Percentiles rank a stretch among this genome's conserved stretches.
These are phyloP conservation scores for Acrocera orbiculus DNA, from an alignment of 2,888 invertebrate species.

Conservation along the genomic window DNA sequence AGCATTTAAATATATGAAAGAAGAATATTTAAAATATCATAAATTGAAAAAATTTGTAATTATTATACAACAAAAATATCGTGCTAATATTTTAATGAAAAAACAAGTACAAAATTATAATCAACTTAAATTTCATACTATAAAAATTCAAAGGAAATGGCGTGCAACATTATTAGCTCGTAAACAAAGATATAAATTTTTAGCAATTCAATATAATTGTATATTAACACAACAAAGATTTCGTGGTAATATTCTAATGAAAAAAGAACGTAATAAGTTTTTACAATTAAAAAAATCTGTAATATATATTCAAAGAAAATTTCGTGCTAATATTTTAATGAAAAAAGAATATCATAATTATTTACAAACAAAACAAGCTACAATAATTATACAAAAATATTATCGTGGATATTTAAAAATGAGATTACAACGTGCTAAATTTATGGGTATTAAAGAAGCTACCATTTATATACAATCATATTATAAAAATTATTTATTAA, in stretches of 20 bases:
- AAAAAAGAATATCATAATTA: constrained; percentile 14
- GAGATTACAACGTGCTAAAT: constrained; percentile 15
- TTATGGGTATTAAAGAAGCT: constrained; percentile 9
- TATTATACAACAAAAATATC: constrained; percentile 23
- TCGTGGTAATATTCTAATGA: constrained; percentile 24
- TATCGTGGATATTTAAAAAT: constrained; percentile 28
- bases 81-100: constrained; percentile 19
- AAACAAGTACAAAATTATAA: constrained; percentile 15
- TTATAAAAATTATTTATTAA: constrained; percentile 7
- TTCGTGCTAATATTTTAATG: constrained; percentile 14
- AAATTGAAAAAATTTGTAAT: constrained; percentile 13
- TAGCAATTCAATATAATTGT: constrained; percentile 15
- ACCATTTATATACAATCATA: constrained; percentile 14
- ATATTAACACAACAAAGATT: constrained; percentile 29
- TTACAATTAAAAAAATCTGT: constrained; percentile 16
- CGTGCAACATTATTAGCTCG: constrained; percentile 22
- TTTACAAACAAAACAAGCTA: constrained; percentile 14
- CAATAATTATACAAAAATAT: constrained; percentile 17
- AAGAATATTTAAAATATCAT: constrained; percentile 14
- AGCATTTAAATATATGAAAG: constrained; percentile 14
- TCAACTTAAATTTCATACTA: constrained; percentile 17
- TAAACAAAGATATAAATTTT: constrained; percentile 18
- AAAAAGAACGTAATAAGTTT: constrained; percentile 17
- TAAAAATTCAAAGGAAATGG: constrained; percentile 22
- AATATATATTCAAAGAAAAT: constrained; percentile 20